Evolutionary conservation across 2,888 invertebrate genomes (phyloP), one percentile per base, ranked within the genome.

Genomic region (Copidosoma aretas): DNA sequence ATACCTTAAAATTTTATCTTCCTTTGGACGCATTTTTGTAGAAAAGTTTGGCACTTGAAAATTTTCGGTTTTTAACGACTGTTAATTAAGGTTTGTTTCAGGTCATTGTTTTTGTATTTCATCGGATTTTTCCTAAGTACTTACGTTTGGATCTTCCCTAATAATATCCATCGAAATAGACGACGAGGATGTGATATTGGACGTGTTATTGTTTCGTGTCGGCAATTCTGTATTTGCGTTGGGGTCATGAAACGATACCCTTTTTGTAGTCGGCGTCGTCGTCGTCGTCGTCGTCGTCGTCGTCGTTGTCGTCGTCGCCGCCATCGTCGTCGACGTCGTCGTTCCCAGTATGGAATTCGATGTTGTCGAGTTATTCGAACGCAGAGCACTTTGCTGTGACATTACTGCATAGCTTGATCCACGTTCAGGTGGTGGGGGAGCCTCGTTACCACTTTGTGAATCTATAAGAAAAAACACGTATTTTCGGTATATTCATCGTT

Each of bases 331-430:
- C n/a, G n/a, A n/a, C n/a, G n/a, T n/a, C 65, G 78, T 80, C 58
- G 78, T 75, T 58, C 77, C 77, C 69, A 77, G 75, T 52, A 79
- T 73, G 71, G 78, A 77, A 73, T 78, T 81, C 63, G 85, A 78
- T 71, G 83, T 78, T 73, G 84, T 82, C 49, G 83, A 80, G 59
- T 74, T 80, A 65, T 83, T 84, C 12, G 84, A 84, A 65, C 85
- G 77, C 74, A 86, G 76, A 72, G 85, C 86, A 80, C 86, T 84
- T 82, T 87, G 84, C 77, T 91, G 92, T 12, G 90, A 90, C 93
- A 94, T 93, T 39, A 93, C 90, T 4, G 93, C 90, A 83, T 93
- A 96, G 53, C 95, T 95, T 32, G 94, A 94, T 68, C 93, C 94
- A 72, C 95, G 89, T 82, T 94, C 93, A 2, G 95, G 95, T 24